Conservation (phyloP, 1,140 invertebrate species). For the Branchinecta lynchi region DNA sequence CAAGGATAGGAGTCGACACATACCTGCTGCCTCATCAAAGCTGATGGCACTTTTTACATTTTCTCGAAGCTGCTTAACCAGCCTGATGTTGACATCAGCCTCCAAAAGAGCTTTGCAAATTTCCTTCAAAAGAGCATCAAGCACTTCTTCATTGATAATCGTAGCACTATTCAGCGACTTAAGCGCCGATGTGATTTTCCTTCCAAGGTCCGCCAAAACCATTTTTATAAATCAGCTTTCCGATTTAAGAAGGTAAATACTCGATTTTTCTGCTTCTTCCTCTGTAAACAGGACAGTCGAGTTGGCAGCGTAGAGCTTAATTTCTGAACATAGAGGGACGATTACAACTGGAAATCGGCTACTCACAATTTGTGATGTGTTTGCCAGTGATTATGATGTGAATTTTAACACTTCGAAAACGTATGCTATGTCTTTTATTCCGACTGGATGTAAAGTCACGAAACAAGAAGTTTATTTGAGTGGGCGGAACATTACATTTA, state of each 20-base stretch:
- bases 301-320: no score
- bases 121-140: constrained; percentile 99
- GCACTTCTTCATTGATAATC: constrained; percentile 95
- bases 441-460: no score
- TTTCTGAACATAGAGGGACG: no score
- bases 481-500: no score
- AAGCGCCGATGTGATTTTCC: constrained; percentile 96
- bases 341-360: no score
- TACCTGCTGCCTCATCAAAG: constrained; percentile 98
- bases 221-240: constrained; percentile 43
- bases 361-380: no score
- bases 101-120: constrained; percentile 93
- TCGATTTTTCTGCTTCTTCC: neutral
- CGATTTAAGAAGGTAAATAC: neutral
- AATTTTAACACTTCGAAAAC: no score
- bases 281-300: no score
- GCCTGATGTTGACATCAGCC: constrained; percentile 94
- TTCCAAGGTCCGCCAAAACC: constrained; percentile 99
- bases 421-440: no score
- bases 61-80: constrained; percentile 90
- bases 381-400: no score
- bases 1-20: neutral
- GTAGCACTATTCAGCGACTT: constrained; percentile 95
- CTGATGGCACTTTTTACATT: constrained; percentile 95
- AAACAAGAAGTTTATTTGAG: no score